phyloP scores from a whole-genome alignment of 2,888 invertebrate species.

The Sympetrum striolatum region DNA sequence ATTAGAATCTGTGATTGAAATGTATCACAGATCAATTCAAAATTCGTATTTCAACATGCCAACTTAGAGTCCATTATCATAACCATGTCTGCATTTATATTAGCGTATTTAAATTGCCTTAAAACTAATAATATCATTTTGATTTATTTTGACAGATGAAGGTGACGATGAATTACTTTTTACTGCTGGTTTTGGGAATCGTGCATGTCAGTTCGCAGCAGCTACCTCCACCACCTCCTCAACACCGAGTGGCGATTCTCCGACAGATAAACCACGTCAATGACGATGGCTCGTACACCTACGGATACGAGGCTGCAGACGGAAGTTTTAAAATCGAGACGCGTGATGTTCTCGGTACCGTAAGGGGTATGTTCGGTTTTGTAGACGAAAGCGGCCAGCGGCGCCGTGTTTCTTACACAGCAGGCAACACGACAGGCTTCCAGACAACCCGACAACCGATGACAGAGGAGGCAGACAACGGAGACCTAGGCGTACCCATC shows the following conservation, averaged over 20 bases:
- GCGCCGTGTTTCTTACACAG: slow-evolving; percentile 78
- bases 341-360: slow-evolving; percentile 77
- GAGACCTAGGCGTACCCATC: not conserved
- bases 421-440: slow-evolving; percentile 59
- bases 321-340: slow-evolving; percentile 87
- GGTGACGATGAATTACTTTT: not conserved
- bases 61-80: too few species aligned
- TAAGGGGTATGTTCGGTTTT: slow-evolving; percentile 84
- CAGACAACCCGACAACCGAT: not conserved
- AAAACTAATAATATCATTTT: too few species aligned
- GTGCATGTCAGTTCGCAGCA: not conserved
- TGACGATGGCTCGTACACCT: slow-evolving; percentile 83
- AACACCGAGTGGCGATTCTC: slow-evolving; percentile 74
- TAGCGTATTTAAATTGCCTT: too few species aligned
- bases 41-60: too few species aligned
- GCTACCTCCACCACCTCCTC: slow-evolving; percentile 64
- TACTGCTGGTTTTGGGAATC: not conserved
- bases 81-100: too few species aligned
- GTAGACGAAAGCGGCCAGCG: slow-evolving; percentile 78
- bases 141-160: not conserved
- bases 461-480: not conserved
- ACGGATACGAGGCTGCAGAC: slow-evolving; percentile 84
- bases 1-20: too few species aligned
- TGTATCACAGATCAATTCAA: too few species aligned
- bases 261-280: slow-evolving; percentile 82